Evolutionary conservation across 2,888 invertebrate species (phyloP), one percentile per base, ranked within the genome.

Genomic region (Cantharis rufa): DNA sequence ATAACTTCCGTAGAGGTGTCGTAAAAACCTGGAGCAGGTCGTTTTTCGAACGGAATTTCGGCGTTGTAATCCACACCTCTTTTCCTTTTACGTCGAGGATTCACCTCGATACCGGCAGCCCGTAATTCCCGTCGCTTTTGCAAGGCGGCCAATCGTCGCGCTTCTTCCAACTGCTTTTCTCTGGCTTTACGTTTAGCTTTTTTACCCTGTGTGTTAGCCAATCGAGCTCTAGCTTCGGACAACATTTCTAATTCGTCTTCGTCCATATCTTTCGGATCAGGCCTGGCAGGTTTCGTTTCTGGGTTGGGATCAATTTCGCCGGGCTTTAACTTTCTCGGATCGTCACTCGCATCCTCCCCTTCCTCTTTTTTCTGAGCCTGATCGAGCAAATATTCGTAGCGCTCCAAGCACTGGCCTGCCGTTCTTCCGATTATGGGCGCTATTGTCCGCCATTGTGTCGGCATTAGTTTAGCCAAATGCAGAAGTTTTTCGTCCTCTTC

Each of bases 271-370:
- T 99, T 97, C 1, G 99, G 99, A 90, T 99, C 99, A 1, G 99
- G 99, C 71, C 99, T 91, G 0, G 99, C 99, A 3, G 99, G 99
- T 88, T 99, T 99, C 0, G 99, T 99, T 89, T 99, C 99, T 10
- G 99, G 99, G 89, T 99, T 99, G 0, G 99, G 99, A 89, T 99
- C 99, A 85, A 99, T 99, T 90, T 99, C 99, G 24, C 99, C 99
- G 0, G 99, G 99, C 87, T 98, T 98, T 63, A 99, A 90, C 87
- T 99, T 99, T 48, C 99, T 92, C 0, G 99, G 98, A 89, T 99
- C 99, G 89, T 97, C 97, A 48, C 93, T 92, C 78, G 93, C 92
- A 89, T 97, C 97, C 83, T 96, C 97, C 3, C 96, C 97, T 88
- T 98, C 98, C 86, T 98, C 98, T 85, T 97, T 97, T 84, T 96